phyloP scores from a whole-genome alignment of 2,797 vertebrate species.

The Lates japonicus region DNA sequence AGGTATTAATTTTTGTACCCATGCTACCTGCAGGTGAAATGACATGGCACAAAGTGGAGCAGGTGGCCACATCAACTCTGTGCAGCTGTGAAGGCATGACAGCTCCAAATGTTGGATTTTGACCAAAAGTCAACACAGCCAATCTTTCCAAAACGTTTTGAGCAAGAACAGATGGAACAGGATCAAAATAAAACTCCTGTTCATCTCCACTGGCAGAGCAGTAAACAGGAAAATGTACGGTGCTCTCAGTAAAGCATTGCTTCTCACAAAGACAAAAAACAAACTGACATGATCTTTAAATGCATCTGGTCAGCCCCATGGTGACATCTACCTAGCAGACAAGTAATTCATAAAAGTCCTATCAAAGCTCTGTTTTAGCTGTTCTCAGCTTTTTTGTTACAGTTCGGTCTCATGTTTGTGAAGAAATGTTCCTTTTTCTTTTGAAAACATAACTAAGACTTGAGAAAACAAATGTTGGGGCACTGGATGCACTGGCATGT shows the following conservation, averaged over 20 bases:
- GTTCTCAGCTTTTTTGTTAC: not conserved
- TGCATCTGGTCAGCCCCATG: not conserved
- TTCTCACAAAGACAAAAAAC: conserved; percentile 17
- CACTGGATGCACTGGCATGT: not conserved
- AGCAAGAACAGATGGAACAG: conserved; percentile 35
- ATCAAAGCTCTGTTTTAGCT: not conserved
- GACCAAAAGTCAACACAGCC: conserved; percentile 6
- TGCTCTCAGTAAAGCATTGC: not conserved
- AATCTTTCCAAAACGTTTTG: conserved; percentile 23
- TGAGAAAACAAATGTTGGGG: not conserved
- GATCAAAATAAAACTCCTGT: not conserved
- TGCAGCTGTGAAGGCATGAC: conserved; percentile 14
- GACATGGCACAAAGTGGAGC: not conserved
- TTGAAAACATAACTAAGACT: not conserved
- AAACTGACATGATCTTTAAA: not conserved
- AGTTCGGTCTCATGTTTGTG: not conserved
- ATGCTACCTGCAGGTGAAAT: not conserved
- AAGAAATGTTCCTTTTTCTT: not conserved
- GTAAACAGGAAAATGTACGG: conserved; percentile 9
- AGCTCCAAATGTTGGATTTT: conserved; percentile 22
- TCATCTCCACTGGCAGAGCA: conserved; percentile 24
- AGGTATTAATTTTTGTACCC: not conserved
- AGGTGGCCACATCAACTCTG: not conserved
- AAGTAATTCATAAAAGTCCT: not conserved
- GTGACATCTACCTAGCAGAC: not conserved